phyloP scores from a whole-genome alignment of 2,113 vertebrate species.

The Taurulus bubalis region DNA sequence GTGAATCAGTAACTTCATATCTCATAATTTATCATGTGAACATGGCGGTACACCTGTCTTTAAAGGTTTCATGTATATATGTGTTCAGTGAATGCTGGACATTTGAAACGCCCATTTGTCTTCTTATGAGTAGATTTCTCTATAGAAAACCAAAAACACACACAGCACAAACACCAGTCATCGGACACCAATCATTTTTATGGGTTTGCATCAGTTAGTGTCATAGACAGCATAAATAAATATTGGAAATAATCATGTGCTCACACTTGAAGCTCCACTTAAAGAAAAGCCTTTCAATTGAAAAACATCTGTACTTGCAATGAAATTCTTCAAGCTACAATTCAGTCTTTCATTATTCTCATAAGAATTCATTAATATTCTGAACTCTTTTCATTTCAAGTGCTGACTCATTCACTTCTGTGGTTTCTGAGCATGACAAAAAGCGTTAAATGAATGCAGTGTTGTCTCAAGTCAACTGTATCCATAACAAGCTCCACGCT shows the following conservation, averaged over 20 bases:
- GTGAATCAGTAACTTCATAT: constrained; percentile 39
- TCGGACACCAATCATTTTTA: constrained; percentile 1
- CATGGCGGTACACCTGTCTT: not conserved
- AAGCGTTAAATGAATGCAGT: constrained; percentile 7
- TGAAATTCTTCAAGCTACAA: too few species aligned
- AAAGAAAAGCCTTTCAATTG: constrained; percentile 7
- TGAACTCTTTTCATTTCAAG: constrained; percentile 3
- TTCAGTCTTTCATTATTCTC: too few species aligned
- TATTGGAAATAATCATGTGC: not conserved
- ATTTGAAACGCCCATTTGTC: not conserved
- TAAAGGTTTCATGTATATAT: constrained; percentile 8
- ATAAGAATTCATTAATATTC: constrained; percentile 7
- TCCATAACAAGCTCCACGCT: not conserved
- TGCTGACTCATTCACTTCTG: constrained; percentile 18
- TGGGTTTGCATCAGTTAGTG: not conserved
- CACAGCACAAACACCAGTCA: not conserved
- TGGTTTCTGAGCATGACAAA: constrained; percentile 21
- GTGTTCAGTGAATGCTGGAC: constrained; percentile 1
- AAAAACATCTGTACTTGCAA: constrained; percentile 10
- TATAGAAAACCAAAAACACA: constrained; percentile 1
- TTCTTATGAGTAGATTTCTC: constrained; percentile 22
- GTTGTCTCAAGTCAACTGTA: constrained; percentile 27
- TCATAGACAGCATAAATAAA: constrained; percentile 4
- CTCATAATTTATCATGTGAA: constrained; percentile 29
- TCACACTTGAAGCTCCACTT: not conserved